These are phyloP conservation scores for Pteria penguin DNA, from an alignment of 2,888 invertebrate genomes.

Conservation along the genomic window DNA sequence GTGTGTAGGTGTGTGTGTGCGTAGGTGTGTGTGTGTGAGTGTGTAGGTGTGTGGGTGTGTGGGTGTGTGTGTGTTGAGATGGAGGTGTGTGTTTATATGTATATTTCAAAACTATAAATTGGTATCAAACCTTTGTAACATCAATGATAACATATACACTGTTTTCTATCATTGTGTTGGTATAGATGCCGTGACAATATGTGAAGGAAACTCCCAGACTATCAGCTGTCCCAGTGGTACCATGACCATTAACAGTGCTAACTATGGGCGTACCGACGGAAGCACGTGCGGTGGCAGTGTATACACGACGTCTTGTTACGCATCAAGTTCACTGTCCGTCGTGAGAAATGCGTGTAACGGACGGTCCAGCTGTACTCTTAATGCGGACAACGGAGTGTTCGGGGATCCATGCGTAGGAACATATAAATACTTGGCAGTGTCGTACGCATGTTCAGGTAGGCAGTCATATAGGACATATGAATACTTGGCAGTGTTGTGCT, in stretches of 20 bases:
- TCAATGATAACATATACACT: too few relatives aligned
- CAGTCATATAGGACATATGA: too few relatives aligned
- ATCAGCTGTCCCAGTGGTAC: constrained; percentile 4
- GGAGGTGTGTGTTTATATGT: too few relatives aligned
- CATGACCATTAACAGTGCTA: constrained; percentile 6
- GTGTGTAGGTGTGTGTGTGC: too few relatives aligned
- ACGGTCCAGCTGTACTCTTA: constrained; percentile 1
- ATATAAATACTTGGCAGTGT: constrained; percentile 27
- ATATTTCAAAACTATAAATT: too few relatives aligned
- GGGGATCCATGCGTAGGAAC: constrained; percentile 35
- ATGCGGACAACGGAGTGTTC: constrained; percentile 19
- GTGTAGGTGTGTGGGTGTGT: too few relatives aligned
- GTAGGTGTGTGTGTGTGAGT: too few relatives aligned
- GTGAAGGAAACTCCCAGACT: constrained; percentile 3
- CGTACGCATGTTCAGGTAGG: constrained; percentile 29
- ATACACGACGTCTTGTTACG: constrained; percentile 1
- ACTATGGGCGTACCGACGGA: constrained; percentile 19
- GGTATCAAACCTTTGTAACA: too few relatives aligned
- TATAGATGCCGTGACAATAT: too few relatives aligned
- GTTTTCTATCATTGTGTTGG: too few relatives aligned
- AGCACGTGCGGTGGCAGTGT: background rate
- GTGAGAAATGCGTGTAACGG: constrained; percentile 26
- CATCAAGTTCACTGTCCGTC: constrained; percentile 2
- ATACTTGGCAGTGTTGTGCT: too few relatives aligned
- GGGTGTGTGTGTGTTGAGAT: too few relatives aligned